A percentile compares a stretch with the other conserved stretches of the same genome.
phyloP scores from a whole-genome alignment of 2,113 vertebrate species.

The Nycticorax nycticorax region DNA sequence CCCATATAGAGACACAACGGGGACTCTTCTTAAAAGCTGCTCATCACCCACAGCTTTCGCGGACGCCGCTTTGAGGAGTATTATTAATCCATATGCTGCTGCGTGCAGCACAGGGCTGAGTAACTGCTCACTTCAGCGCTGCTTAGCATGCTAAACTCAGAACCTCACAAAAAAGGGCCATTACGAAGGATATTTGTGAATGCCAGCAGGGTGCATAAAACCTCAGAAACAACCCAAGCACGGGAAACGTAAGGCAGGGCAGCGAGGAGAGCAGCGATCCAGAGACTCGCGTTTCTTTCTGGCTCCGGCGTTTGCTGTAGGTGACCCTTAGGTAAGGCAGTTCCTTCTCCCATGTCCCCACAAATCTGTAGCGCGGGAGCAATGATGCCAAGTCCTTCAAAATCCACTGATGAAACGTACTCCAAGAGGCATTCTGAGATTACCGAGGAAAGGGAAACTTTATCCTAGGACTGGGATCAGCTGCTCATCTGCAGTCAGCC shows the following conservation, averaged over 20 bases:
- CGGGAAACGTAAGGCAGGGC: background rate
- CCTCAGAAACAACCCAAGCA: background rate
- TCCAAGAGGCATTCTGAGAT: background rate
- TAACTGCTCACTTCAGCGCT: background rate
- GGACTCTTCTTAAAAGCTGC: background rate
- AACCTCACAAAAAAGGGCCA: background rate
- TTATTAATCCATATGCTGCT: background rate
- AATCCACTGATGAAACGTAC: background rate
- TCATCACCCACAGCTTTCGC: background rate
- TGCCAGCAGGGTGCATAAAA: background rate
- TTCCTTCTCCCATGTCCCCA: background rate
- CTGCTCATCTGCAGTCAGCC: background rate
- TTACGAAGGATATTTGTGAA: background rate
- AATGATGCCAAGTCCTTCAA: background rate
- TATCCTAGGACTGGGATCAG: background rate
- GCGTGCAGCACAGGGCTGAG: background rate
- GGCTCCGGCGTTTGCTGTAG: background rate
- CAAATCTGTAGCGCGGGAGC: background rate
- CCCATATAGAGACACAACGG: background rate
- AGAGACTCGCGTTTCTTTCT: background rate
- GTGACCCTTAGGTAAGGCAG: rapidly evolving
- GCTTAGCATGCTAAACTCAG: background rate
- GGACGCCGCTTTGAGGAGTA: background rate
- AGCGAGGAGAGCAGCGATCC: background rate
- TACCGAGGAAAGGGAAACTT: background rate